These are phyloP conservation scores for Chironomus striatipennis DNA, from an alignment of 1,140 invertebrate species.

Conservation along the genomic window DNA sequence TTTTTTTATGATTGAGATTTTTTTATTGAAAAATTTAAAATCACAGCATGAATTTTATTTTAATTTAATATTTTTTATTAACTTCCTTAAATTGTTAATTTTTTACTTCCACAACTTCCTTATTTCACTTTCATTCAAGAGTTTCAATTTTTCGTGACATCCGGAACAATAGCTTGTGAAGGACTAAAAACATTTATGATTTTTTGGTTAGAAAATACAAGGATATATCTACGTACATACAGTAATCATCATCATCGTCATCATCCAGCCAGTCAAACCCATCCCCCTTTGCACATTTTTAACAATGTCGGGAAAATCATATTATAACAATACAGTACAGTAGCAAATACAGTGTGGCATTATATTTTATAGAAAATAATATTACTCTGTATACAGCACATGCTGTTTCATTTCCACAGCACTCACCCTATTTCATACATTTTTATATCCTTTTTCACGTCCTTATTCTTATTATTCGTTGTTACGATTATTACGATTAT, in stretches of 20 bases:
- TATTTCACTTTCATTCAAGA: constrained; percentile 13
- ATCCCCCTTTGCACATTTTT: background rate
- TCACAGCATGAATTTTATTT: background rate
- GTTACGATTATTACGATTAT: background rate
- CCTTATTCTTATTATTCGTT: constrained; percentile 2
- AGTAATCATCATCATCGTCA: constrained; percentile 16
- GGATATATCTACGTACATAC: background rate
- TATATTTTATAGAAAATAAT: background rate
- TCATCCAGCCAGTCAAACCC: background rate
- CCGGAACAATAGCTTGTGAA: constrained; percentile 9
- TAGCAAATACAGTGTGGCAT: background rate
- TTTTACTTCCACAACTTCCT: background rate
- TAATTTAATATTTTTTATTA: no score
- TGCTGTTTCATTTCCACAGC: background rate
- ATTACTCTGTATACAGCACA: background rate
- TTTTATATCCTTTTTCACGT: background rate
- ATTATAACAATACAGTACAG: background rate
- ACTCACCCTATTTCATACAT: background rate
- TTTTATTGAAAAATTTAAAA: background rate
- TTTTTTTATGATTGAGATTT: background rate
- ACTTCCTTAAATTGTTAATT: no score
- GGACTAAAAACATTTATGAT: constrained; percentile 16
- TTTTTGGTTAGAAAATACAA: background rate
- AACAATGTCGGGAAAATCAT: background rate
- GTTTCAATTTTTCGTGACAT: background rate